Percentiles rank a stretch among this genome's conserved stretches.
These are phyloP conservation scores for Meriones psammophilus DNA, from an alignment of 2,797 vertebrate genomes.

Conservation along the genomic window DNA sequence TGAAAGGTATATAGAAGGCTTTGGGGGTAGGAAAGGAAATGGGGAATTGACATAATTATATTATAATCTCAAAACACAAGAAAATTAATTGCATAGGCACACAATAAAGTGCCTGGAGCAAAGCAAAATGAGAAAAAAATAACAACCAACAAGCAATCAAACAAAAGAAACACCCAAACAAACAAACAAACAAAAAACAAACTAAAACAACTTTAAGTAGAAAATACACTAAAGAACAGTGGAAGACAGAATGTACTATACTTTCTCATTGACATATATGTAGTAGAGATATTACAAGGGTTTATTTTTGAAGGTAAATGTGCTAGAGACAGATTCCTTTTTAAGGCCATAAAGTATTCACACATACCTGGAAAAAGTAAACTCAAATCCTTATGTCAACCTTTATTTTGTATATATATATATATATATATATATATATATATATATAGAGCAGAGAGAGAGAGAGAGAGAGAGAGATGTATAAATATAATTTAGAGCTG, in stretches of 20 bases:
- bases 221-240: constrained; percentile 74
- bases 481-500: not conserved
- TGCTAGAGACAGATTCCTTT: not conserved
- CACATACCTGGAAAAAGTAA: not conserved
- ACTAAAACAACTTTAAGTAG: constrained; percentile 54
- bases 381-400: not conserved
- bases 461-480: too few species aligned
- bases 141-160: not conserved
- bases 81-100: not conserved
- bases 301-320: constrained; percentile 29
- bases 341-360: not conserved
- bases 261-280: not conserved
- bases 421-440: not conserved
- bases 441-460: not conserved
- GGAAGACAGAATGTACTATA: not conserved
- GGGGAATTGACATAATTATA: not conserved
- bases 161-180: not conserved
- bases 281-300: not conserved
- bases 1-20: not conserved
- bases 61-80: not conserved
- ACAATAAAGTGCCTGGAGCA: not conserved
- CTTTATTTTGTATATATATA: not conserved
- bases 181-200: not conserved
- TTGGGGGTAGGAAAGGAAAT: too few species aligned
- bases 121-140: not conserved